Conservation (phyloP, 1,140 invertebrate genomes). For the Leptinotarsa texana region DNA sequence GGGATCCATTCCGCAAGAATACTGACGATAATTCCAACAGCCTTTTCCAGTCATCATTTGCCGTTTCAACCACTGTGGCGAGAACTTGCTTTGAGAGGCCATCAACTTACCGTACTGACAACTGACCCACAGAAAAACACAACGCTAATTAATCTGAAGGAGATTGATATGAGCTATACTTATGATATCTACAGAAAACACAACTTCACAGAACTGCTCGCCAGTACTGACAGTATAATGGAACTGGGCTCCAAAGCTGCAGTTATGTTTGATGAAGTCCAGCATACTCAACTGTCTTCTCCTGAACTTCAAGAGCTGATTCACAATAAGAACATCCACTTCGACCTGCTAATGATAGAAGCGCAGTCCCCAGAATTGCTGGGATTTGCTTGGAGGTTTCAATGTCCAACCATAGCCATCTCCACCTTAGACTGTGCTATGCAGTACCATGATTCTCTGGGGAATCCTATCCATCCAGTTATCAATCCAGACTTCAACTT, state of each 20-base stretch:
- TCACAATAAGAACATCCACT: slow-evolving; percentile 44
- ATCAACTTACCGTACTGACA: slow-evolving; percentile 50
- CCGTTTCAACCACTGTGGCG: slow-evolving; percentile 36
- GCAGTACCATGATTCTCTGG: slow-evolving; percentile 32
- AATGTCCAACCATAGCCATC: slow-evolving; percentile 45
- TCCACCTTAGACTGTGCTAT: slow-evolving; percentile 31
- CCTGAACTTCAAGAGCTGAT: slow-evolving; percentile 52
- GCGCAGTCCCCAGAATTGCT: slow-evolving; percentile 38
- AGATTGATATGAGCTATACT: slow-evolving; percentile 33
- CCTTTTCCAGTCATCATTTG: slow-evolving; percentile 38
- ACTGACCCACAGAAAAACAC: slow-evolving; percentile 42
- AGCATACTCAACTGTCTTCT: neutral
- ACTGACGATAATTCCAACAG: slow-evolving; percentile 31
- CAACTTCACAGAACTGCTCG: neutral
- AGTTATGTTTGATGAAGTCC: neutral
- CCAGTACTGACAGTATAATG: neutral
- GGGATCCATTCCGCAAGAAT: slow-evolving; percentile 30
- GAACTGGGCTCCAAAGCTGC: neutral
- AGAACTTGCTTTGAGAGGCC: slow-evolving; percentile 47
- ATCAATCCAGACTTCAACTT: slow-evolving; percentile 26
- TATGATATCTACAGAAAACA: neutral
- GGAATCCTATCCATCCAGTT: slow-evolving; percentile 32
- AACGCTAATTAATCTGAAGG: slow-evolving; percentile 35
- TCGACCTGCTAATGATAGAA: slow-evolving; percentile 52
- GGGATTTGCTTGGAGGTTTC: slow-evolving; percentile 42